phyloP scores from a whole-genome alignment of 2,113 vertebrate species.

The Sterrhoptilus dennistouni region DNA sequence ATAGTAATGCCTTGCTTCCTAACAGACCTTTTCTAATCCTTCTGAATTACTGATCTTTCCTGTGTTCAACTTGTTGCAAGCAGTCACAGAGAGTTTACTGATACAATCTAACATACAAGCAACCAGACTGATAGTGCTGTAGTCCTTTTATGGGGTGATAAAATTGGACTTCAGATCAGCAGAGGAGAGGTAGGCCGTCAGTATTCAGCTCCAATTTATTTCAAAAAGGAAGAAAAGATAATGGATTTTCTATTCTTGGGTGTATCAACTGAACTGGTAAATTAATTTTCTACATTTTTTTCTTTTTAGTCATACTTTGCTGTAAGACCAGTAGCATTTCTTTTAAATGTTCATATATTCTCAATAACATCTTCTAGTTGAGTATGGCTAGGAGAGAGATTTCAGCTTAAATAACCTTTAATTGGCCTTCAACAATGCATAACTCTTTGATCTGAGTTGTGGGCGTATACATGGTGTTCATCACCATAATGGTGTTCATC shows the following conservation, averaged over 20 bases:
- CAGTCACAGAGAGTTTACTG: conserved; percentile 32
- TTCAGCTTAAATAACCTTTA: conserved; percentile 38
- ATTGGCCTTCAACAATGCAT: conserved; percentile 15
- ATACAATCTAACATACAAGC: conserved; percentile 8
- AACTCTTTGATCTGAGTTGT: background rate
- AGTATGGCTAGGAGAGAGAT: background rate
- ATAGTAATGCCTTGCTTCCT: conserved; percentile 45
- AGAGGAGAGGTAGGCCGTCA: conserved; percentile 41
- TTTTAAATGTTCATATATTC: background rate
- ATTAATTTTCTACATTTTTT: conserved; percentile 21
- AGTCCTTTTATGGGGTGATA: conserved; percentile 45
- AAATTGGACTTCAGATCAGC: conserved; percentile 49
- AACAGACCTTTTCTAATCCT: conserved; percentile 44
- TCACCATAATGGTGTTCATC: conserved; percentile 5
- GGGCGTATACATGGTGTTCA: background rate
- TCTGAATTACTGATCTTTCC: conserved; percentile 44
- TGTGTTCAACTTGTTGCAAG: conserved; percentile 36
- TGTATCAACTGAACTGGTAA: conserved; percentile 48
- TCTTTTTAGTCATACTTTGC: background rate
- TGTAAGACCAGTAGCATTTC: background rate
- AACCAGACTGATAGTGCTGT: conserved; percentile 44
- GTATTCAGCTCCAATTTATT: conserved; percentile 22
- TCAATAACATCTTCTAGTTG: background rate
- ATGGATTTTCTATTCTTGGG: background rate
- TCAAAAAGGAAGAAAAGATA: conserved; percentile 23